Percentiles rank a stretch among this genome's conserved stretches.
These are phyloP conservation scores for Invenusta paracnida DNA, from an alignment of 2,888 invertebrate species.

Conservation along the genomic window DNA sequence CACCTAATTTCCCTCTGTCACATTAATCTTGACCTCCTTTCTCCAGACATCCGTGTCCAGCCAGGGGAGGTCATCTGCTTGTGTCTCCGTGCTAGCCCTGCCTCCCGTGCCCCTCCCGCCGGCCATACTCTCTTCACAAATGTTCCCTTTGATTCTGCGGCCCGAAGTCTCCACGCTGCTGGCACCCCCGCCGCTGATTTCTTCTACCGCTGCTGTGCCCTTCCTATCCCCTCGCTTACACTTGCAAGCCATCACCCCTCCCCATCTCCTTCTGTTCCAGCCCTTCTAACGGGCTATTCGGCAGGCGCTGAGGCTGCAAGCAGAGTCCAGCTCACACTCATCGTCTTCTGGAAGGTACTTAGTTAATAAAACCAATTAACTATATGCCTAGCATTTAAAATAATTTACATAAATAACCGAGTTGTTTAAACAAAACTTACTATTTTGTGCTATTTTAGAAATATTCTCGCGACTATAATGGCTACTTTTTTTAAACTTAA, in stretches of 20 bases:
- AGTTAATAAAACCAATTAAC: no score
- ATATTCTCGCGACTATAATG: no score
- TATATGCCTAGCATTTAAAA: no score
- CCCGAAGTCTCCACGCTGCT: neutral
- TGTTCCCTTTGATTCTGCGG: neutral
- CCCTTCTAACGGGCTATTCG: no score
- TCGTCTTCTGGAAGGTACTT: neutral
- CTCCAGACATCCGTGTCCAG: neutral
- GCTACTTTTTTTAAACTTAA: no score
- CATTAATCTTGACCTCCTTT: no score
- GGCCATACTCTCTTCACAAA: neutral
- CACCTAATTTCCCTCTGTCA: no score
- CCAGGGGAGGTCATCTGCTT: neutral
- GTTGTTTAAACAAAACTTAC: no score
- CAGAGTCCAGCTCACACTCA: neutral
- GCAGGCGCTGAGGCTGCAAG: neutral
- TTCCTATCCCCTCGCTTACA: neutral
- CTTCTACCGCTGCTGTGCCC: neutral
- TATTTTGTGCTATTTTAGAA: no score
- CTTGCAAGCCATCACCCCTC: no score
- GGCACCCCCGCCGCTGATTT: neutral
- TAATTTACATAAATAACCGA: no score
- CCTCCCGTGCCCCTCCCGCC: neutral
- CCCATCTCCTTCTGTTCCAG: no score
- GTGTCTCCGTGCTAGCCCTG: neutral